Percentiles rank a stretch among this genome's conserved stretches.
Evolutionary conservation across 2,113 vertebrate genomes (phyloP).

Genomic region (Cyprinus carpio): DNA sequence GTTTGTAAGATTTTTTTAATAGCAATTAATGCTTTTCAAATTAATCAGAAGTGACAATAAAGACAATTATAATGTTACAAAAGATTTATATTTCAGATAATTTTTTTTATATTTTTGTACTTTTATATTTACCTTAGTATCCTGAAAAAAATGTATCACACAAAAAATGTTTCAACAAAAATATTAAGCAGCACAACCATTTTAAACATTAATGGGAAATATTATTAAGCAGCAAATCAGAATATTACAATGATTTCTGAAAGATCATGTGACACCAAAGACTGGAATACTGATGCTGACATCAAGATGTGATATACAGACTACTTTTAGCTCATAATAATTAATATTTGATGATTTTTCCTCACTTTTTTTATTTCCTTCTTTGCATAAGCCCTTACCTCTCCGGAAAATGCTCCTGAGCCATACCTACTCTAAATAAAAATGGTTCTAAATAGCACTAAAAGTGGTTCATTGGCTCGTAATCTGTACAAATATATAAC

Average conservation of each 20-base stretch:
- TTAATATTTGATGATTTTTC: too few relatives aligned
- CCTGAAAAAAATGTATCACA: too few relatives aligned
- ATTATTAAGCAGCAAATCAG: neutral
- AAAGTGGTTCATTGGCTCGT: too few relatives aligned
- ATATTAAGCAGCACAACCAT: neutral
- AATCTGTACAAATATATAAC: too few relatives aligned
- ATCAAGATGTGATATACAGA: neutral
- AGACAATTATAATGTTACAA: neutral
- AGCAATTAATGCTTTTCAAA: neutral
- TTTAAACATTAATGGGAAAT: neutral
- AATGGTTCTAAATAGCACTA: too few relatives aligned
- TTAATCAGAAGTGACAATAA: neutral
- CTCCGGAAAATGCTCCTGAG: neutral
- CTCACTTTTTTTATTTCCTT: too few relatives aligned
- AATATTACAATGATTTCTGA: neutral
- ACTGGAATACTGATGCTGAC: neutral
- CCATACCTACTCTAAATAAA: neutral
- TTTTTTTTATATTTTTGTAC: neutral
- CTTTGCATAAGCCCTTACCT: too few relatives aligned
- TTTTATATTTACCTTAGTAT: neutral
- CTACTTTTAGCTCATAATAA: neutral
- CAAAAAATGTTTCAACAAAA: neutral
- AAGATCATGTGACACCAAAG: neutral
- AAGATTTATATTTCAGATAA: neutral
- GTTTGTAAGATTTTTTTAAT: too few relatives aligned